A percentile compares a stretch with the other conserved stretches of the same genome.
Evolutionary conservation across 1,140 invertebrate species (phyloP).

Genomic region (Drosophila aff.): DNA sequence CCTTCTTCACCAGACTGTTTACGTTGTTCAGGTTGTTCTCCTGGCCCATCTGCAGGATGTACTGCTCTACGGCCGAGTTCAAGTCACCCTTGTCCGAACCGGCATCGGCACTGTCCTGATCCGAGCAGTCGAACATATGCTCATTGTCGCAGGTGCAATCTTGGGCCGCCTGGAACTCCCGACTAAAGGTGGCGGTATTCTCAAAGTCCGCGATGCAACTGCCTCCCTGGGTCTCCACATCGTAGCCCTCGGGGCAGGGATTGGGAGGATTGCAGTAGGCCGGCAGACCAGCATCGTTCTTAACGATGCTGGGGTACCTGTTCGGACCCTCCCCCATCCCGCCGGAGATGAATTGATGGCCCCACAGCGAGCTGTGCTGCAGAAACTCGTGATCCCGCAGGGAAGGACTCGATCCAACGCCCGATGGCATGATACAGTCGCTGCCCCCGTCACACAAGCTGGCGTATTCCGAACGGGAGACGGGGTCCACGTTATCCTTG

Average conservation of each 20-base stretch:
- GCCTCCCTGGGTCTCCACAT: slow-evolving; percentile 89
- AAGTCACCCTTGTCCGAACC: slow-evolving; percentile 66
- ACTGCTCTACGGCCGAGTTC: slow-evolving; percentile 85
- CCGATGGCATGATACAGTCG: slow-evolving; percentile 59
- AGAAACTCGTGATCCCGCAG: slow-evolving; percentile 95
- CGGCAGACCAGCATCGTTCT: slow-evolving; percentile 96
- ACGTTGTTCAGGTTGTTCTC: slow-evolving; percentile 86
- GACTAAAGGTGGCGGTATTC: slow-evolving; percentile 97
- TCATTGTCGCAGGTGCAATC: slow-evolving; percentile 99
- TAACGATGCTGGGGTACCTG: slow-evolving; percentile 91
- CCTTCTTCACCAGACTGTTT: slow-evolving; percentile 92
- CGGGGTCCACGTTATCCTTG: slow-evolving; percentile 84
- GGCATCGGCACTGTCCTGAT: slow-evolving; percentile 78
- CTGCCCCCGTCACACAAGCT: slow-evolving; percentile 74
- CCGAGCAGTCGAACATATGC: slow-evolving; percentile 98
- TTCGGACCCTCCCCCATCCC: slow-evolving; percentile 90
- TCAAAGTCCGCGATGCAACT: slow-evolving; percentile 96
- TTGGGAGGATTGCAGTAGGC: slow-evolving; percentile 99
- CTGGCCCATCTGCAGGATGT: slow-evolving; percentile 86
- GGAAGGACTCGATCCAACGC: slow-evolving; percentile 87
- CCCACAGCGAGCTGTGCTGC: slow-evolving; percentile 94
- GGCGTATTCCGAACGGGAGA: slow-evolving; percentile 86
- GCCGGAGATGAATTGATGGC: slow-evolving; percentile 92
- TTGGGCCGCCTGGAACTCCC: slow-evolving; percentile 96
- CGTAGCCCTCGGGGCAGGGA: slow-evolving; percentile 96